Conservation (phyloP, 2,888 invertebrate species). For the Tuberolachnus salignus region DNA sequence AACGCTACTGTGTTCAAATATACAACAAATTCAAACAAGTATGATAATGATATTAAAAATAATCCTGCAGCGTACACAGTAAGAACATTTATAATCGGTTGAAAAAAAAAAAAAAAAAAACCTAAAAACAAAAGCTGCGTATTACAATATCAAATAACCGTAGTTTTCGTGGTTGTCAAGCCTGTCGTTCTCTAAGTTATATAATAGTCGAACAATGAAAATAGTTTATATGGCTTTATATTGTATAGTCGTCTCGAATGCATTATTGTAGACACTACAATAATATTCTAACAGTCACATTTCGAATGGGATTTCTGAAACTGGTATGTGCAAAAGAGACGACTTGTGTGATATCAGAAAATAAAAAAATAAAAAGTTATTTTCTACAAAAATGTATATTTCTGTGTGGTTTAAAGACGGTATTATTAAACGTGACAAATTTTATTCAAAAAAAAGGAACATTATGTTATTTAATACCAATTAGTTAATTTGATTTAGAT, state of each 20-base stretch:
- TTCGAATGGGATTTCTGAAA: background rate
- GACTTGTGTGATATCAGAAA: no score
- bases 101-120: background rate
- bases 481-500: no score
- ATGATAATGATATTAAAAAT: slow-evolving; percentile 8
- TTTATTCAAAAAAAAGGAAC: no score
- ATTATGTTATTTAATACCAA: no score
- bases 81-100: no score
- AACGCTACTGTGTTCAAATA: slow-evolving; percentile 10
- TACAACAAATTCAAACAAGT: slow-evolving; percentile 12
- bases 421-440: no score
- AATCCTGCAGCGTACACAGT: background rate
- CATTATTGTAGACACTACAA: background rate
- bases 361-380: no score
- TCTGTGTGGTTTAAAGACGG: no score
- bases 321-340: background rate
- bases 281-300: background rate
- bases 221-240: background rate
- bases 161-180: background rate
- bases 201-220: background rate
- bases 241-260: background rate
- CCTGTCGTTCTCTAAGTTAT: no score
- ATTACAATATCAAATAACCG: no score
- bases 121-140: background rate
- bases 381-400: background rate